phyloP scores from a whole-genome alignment of 2,113 vertebrate species.

The Coturnix japonica region DNA sequence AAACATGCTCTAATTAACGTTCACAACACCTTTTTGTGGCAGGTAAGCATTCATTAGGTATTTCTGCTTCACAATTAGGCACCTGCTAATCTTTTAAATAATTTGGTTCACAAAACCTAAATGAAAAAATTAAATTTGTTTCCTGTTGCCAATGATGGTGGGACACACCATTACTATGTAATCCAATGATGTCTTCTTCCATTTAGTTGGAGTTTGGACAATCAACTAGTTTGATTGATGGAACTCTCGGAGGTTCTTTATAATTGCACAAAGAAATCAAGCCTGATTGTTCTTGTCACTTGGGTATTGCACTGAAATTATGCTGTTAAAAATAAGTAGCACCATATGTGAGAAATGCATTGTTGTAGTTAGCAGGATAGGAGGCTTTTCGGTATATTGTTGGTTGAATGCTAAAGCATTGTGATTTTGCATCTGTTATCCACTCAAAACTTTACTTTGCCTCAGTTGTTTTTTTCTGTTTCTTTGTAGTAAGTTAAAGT shows the following conservation, averaged over 20 bases:
- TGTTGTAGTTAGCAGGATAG: slow-evolving; percentile 32
- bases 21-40: neutral
- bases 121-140: neutral
- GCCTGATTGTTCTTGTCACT: slow-evolving; percentile 60
- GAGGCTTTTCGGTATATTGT: slow-evolving; percentile 10
- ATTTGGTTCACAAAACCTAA: slow-evolving; percentile 53
- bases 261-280: slow-evolving; percentile 62
- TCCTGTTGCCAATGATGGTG: slow-evolving; percentile 24
- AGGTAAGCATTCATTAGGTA: slow-evolving; percentile 8
- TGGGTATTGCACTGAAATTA: slow-evolving; percentile 58
- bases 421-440: slow-evolving; percentile 47
- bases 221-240: slow-evolving; percentile 62
- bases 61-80: slow-evolving; percentile 46
- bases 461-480: neutral
- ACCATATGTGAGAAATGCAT: slow-evolving; percentile 9
- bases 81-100: slow-evolving; percentile 60
- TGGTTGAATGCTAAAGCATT: slow-evolving; percentile 21
- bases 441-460: slow-evolving; percentile 34
- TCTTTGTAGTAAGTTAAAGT: slow-evolving; percentile 7
- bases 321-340: slow-evolving; percentile 63
- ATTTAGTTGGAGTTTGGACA: neutral
- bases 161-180: slow-evolving; percentile 17
- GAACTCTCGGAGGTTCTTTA: slow-evolving; percentile 19
- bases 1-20: slow-evolving; percentile 45
- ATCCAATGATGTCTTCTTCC: slow-evolving; percentile 46